Conservation (phyloP, 2,888 invertebrate genomes). For the Poecilus cupreus region DNA sequence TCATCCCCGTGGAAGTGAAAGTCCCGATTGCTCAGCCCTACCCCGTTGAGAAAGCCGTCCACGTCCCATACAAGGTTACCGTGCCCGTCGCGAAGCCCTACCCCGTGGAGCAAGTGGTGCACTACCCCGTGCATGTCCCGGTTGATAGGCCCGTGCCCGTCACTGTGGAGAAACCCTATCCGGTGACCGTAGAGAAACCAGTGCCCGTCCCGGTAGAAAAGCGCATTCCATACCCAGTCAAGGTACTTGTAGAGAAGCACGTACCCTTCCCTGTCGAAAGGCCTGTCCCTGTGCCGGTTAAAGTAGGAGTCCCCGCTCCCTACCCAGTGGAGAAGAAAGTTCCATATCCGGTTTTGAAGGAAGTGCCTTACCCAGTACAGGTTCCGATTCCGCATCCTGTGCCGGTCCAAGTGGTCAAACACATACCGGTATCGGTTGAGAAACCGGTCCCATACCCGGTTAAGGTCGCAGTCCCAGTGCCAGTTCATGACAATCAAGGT, state of each 20-base stretch:
- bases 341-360: conserved; percentile 81
- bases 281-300: conserved; percentile 82
- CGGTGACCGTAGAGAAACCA: conserved; percentile 81
- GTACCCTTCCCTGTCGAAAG: conserved; percentile 83
- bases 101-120: conserved; percentile 82
- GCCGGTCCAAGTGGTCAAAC: conserved; percentile 79
- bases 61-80: conserved; percentile 80
- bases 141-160: conserved; percentile 81
- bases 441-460: conserved; percentile 77
- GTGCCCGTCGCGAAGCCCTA: conserved; percentile 82
- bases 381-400: conserved; percentile 83
- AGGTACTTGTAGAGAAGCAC: conserved; percentile 79
- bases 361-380: conserved; percentile 82
- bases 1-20: conserved; percentile 81
- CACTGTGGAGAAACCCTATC: conserved; percentile 78
- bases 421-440: conserved; percentile 77
- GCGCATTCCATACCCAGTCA: conserved; percentile 77
- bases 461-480: conserved; percentile 75
- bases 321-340: conserved; percentile 80
- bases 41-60: conserved; percentile 81
- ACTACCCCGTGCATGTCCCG: conserved; percentile 79
- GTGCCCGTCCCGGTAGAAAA: conserved; percentile 78
- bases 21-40: conserved; percentile 81
- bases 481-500: conserved; percentile 37
- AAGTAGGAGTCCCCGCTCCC: conserved; percentile 75